phyloP scores from a whole-genome alignment of 2,797 vertebrate genomes.

The Pangasius krempfi region DNA sequence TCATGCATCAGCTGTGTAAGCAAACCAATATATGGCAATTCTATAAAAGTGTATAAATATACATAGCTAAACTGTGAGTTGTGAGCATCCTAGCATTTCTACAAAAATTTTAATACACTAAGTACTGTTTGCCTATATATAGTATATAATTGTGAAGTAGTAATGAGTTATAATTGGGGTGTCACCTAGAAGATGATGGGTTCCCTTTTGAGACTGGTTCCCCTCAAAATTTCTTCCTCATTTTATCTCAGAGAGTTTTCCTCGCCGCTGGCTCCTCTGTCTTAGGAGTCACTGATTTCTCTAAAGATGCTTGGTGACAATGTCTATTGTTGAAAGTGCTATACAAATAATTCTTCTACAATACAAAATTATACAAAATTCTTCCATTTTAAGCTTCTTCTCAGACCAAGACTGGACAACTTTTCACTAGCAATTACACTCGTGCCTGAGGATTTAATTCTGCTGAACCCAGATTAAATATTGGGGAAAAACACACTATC shows the following conservation, averaged over 20 bases:
- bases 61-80: background rate
- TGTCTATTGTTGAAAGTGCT: background rate
- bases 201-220: background rate
- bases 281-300: background rate
- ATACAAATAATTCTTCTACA: background rate
- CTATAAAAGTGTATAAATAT: background rate
- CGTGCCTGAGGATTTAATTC: constrained; percentile 48
- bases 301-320: too few relatives aligned
- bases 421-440: constrained; percentile 47
- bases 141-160: background rate
- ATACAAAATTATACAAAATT: background rate
- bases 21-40: background rate
- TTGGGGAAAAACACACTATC: constrained; percentile 42
- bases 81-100: background rate
- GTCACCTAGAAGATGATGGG: background rate
- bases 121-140: background rate
- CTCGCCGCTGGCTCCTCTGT: background rate
- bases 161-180: background rate
- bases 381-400: background rate
- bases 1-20: background rate
- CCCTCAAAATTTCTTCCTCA: background rate
- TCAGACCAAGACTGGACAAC: constrained; percentile 24
- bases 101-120: background rate
- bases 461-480: constrained; percentile 57
- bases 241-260: background rate